Evolutionary conservation across 2,113 vertebrate species (phyloP), one percentile per base, ranked within the genome.

Genomic region (Nothoprocta perdicaria): DNA sequence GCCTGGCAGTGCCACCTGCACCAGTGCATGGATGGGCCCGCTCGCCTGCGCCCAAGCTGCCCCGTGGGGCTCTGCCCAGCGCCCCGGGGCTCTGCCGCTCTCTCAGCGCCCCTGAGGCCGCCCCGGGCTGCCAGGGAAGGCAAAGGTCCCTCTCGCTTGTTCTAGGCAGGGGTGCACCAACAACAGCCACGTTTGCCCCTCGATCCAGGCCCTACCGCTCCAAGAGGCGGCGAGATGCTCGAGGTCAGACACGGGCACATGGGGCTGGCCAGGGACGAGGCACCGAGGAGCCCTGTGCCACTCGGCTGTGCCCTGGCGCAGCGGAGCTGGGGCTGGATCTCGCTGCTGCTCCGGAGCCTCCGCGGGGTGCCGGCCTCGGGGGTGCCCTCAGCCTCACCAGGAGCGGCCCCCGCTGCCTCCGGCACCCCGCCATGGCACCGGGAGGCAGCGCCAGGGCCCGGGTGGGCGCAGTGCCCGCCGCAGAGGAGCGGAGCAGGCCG

Each of bases 231-330:
- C 1, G 2, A n/a, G 46, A 43, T 9, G 2, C 66, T 23, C 5
- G 3, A 18, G 13, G 4, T 40, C 17, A 4, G 40, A 38, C 7
- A 3, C 27, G 40, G 38, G 29, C 2, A 17, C 12, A 0, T 31
- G 1, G 4, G 0, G 15, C 23, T 4, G 24, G 16, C 40, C 3
- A 17, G 4, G 21, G 53, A 53, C 1, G 46, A 46, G 5, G 15
- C 27, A 5, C 60, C 2, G 40, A 27, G 40, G 53, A 41, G 17
- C 7, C 26, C 2, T 9, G 12, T 35, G 35, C 35, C 35, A 35
- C 35, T 35, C 35, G 35, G 35, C 35, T 35, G 35, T 35, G 35
- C 35, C 35, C 35, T 35, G 35, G 35, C 35, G 8, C 35, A 35
- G 35, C 35, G 35, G 17, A 23, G 31, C 43, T 5, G 22, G 31